A percentile compares a stretch with the other conserved stretches of the same genome.
These are phyloP conservation scores for Microctenopoma stevenorrisi DNA, from an alignment of 2,797 vertebrate genomes.

Conservation along the genomic window DNA sequence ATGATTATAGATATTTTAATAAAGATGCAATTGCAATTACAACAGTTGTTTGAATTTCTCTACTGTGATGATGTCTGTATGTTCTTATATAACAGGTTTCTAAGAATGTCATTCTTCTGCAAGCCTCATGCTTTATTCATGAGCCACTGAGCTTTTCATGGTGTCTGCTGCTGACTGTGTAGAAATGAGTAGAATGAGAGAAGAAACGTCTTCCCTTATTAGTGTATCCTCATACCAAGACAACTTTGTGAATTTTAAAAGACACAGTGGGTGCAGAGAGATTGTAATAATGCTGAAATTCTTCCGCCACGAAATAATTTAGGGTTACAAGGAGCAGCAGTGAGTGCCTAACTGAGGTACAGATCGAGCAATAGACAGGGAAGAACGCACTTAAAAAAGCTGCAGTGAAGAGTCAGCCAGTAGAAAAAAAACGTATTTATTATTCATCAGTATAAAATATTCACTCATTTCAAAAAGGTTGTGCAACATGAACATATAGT, in stretches of 20 bases:
- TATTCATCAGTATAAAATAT: constrained; percentile 82
- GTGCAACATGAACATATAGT: constrained; percentile 76
- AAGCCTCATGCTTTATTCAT: constrained; percentile 26
- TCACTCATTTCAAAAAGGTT: constrained; percentile 77
- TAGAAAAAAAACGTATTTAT: constrained; percentile 77
- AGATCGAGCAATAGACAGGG: constrained; percentile 17
- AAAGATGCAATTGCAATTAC: constrained; percentile 62
- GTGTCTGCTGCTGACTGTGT: constrained; percentile 13
- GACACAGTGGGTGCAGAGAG: constrained; percentile 15
- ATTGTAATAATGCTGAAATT: constrained; percentile 13
- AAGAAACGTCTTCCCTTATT: constrained; percentile 61
- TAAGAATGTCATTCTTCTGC: constrained; percentile 13
- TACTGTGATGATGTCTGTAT: constrained; percentile 2
- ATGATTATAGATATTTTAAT: constrained; percentile 72
- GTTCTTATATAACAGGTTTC: constrained; percentile 25
- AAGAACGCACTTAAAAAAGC: constrained; percentile 37
- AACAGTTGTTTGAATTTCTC: constrained; percentile 9
- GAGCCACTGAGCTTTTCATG: constrained; percentile 54
- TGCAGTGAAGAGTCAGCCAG: constrained; percentile 46
- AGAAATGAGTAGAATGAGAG: constrained; percentile 37
- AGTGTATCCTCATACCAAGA: constrained; percentile 14
- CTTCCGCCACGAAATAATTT: constrained; percentile 58
- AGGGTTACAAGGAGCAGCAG: constrained; percentile 23
- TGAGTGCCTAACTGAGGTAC: constrained; percentile 25
- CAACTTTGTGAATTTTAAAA: constrained; percentile 31